These are phyloP conservation scores for Drosophila sp. DNA, from an alignment of 1,140 invertebrate genomes.

Conservation along the genomic window DNA sequence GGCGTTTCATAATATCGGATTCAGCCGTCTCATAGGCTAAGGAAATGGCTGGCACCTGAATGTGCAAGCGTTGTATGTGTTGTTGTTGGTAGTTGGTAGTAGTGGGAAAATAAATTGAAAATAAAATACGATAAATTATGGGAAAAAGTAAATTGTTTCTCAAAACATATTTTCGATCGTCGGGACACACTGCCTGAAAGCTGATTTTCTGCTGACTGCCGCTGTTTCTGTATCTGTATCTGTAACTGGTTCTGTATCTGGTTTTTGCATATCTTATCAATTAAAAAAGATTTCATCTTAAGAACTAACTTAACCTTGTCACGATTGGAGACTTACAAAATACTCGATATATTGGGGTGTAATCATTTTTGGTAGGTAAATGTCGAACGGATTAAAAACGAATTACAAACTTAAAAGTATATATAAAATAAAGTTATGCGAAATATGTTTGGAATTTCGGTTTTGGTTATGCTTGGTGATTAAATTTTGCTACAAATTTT, in stretches of 20 bases:
- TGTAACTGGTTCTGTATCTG: background rate
- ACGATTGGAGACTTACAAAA: background rate
- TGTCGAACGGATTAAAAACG: background rate
- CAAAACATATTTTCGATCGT: background rate
- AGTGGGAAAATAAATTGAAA: slow-evolving; percentile 72
- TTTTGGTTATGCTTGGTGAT: slow-evolving; percentile 23
- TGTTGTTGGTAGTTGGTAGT: slow-evolving; percentile 43
- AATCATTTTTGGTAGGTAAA: background rate
- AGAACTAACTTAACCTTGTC: slow-evolving; percentile 2
- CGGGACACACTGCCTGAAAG: background rate
- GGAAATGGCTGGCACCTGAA: slow-evolving; percentile 98
- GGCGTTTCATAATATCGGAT: slow-evolving; percentile 99
- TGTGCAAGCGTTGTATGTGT: slow-evolving; percentile 48
- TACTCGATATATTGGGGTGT: background rate
- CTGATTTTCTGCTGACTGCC: background rate
- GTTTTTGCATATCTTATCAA: background rate
- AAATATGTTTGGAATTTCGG: background rate
- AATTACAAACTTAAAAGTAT: slow-evolving; percentile 26
- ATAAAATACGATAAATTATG: slow-evolving; percentile 73
- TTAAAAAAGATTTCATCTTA: background rate
- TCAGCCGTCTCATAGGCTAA: slow-evolving; percentile 99
- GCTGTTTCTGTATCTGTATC: slow-evolving; percentile 3
- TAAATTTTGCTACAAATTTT: slow-evolving; percentile 54
- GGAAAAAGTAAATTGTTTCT: slow-evolving; percentile 50
- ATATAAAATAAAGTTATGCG: background rate